Evolutionary conservation across 2,113 vertebrate species (phyloP).

Genomic region (Engraulis encrasicolus): DNA sequence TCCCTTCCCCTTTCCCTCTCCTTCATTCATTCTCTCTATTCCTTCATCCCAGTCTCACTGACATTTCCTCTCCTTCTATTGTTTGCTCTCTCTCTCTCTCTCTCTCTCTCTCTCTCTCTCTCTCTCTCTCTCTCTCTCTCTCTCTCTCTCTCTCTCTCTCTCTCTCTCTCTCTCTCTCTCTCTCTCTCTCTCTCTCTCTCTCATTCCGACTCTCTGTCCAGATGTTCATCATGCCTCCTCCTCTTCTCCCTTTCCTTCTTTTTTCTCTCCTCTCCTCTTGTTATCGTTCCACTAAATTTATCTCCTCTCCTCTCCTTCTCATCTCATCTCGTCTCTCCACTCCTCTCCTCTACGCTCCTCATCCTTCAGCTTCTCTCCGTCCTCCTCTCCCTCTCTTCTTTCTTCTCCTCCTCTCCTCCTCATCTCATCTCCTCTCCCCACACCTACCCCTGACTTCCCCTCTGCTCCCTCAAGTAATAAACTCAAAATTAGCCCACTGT

Average conservation of each 20-base stretch:
- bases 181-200: constrained; percentile 2
- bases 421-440: background rate
- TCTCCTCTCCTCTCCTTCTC: constrained; percentile 3
- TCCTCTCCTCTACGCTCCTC: background rate
- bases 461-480: constrained; percentile 75
- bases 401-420: no score
- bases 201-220: background rate
- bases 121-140: background rate
- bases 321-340: background rate
- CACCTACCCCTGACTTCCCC: constrained; percentile 42
- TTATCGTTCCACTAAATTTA: no score
- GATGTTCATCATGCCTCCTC: no score
- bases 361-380: constrained; percentile 14
- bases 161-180: constrained; percentile 15
- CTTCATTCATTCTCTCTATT: background rate
- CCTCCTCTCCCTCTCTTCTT: no score
- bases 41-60: background rate
- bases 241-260: background rate
- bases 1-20: background rate
- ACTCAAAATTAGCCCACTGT: constrained; percentile 71
- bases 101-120: background rate
- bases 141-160: background rate
- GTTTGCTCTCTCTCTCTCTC: constrained; percentile 3
- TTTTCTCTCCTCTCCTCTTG: background rate
- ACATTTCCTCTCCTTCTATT: background rate